phyloP scores from a whole-genome alignment of 2,113 vertebrate species.

The Rhynchopsitta pachyrhyncha region DNA sequence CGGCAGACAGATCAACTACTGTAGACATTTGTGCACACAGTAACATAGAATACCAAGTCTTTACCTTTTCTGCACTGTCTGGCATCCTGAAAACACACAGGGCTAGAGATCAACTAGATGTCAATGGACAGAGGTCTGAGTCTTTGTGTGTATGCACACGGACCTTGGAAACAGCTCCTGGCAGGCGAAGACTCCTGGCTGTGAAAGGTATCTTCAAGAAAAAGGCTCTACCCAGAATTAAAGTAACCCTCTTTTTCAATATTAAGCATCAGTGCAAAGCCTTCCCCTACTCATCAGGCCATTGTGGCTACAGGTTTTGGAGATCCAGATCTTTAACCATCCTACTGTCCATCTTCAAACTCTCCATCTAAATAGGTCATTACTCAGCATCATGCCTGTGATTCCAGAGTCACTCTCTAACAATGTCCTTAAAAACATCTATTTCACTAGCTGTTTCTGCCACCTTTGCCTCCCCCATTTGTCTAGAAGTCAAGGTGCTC shows the following conservation, averaged over 20 bases:
- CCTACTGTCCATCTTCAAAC: not conserved
- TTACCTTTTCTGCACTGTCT: not conserved
- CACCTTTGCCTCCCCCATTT: not conserved
- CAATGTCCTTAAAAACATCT: not conserved
- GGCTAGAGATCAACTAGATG: not conserved
- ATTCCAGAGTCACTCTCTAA: not conserved
- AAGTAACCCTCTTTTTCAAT: not conserved
- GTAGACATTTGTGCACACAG: not conserved
- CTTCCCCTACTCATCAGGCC: not conserved
- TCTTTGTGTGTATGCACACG: accelerated
- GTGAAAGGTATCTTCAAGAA: not conserved
- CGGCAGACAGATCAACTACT: not conserved
- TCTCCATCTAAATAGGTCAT: not conserved
- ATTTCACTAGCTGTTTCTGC: not conserved
- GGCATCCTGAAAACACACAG: not conserved
- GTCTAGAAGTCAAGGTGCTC: not conserved
- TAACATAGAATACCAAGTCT: not conserved
- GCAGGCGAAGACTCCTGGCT: not conserved
- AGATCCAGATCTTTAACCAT: not conserved
- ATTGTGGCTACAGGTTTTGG: not conserved
- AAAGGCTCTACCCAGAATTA: not conserved
- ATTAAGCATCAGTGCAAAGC: not conserved
- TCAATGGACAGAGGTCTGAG: not conserved
- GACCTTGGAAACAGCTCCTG: not conserved
- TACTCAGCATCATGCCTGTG: not conserved